phyloP scores from a whole-genome alignment of 2,797 vertebrate genomes.

The Argyrosomus regius region DNA sequence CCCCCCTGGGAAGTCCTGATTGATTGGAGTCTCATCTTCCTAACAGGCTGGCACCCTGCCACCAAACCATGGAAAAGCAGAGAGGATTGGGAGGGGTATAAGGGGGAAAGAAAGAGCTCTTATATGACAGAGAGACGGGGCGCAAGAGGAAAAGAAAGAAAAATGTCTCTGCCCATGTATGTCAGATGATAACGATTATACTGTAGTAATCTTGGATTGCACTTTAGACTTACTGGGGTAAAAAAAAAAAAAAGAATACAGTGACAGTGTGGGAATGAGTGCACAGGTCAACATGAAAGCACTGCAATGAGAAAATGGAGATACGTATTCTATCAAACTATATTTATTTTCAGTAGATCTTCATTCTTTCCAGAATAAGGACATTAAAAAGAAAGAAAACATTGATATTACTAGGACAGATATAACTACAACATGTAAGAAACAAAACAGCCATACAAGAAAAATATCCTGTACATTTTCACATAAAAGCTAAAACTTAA shows the following conservation, averaged over 20 bases:
- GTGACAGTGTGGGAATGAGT: slow-evolving; percentile 73
- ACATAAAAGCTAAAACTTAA: slow-evolving; percentile 66
- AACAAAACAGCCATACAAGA: slow-evolving; percentile 59
- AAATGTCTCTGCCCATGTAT: slow-evolving; percentile 69
- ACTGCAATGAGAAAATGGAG: slow-evolving; percentile 46
- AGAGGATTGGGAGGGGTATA: slow-evolving; percentile 66
- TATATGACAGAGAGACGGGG: slow-evolving; percentile 60
- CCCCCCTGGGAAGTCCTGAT: slow-evolving; percentile 84
- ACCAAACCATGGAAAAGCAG: slow-evolving; percentile 76
- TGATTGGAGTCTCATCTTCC: slow-evolving; percentile 91
- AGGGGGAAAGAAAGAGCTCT: slow-evolving; percentile 50
- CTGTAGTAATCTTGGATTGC: slow-evolving; percentile 77
- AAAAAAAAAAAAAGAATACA: slow-evolving; percentile 24
- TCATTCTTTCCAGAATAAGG: slow-evolving; percentile 64
- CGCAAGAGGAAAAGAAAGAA: slow-evolving; percentile 73
- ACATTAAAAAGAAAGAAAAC: slow-evolving; percentile 66
- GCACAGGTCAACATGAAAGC: slow-evolving; percentile 68
- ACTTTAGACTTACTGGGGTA: slow-evolving; percentile 56
- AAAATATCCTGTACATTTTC: slow-evolving; percentile 58
- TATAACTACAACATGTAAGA: slow-evolving; percentile 58
- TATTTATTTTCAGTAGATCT: slow-evolving; percentile 82
- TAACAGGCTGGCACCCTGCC: slow-evolving; percentile 88
- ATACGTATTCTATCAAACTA: slow-evolving; percentile 82
- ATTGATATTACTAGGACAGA: slow-evolving; percentile 58
- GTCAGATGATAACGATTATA: slow-evolving; percentile 83